Conservation (phyloP, 2,797 vertebrate species). For the Rachycentron canadum region DNA sequence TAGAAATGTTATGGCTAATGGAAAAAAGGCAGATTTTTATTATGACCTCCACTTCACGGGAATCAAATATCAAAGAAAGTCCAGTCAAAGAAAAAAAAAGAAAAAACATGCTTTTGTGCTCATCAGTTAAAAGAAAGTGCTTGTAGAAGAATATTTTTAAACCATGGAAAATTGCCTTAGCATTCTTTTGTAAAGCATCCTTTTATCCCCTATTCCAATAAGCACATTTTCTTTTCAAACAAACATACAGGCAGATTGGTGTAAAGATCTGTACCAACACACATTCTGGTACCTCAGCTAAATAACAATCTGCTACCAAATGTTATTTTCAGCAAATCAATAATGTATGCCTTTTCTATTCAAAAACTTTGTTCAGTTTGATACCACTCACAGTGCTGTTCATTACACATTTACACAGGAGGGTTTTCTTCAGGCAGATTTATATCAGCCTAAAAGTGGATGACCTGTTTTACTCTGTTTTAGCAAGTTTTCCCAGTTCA, state of each 20-base stretch:
- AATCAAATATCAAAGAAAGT: not conserved
- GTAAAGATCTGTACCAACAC: constrained; percentile 22
- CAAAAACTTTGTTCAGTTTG: constrained; percentile 16
- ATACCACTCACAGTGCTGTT: not conserved
- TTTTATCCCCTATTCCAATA: constrained; percentile 20
- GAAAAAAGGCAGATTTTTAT: not conserved
- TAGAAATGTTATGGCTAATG: not conserved
- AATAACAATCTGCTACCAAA: constrained; percentile 44
- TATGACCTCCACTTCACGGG: not conserved
- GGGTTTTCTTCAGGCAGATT: constrained; percentile 15
- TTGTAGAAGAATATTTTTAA: constrained; percentile 18
- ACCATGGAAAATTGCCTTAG: constrained; percentile 18
- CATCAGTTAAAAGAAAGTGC: not conserved
- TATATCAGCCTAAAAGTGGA: constrained; percentile 13
- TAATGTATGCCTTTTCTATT: constrained; percentile 19
- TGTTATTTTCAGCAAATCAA: constrained; percentile 45
- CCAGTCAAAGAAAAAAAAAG: not conserved
- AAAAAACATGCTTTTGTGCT: not conserved
- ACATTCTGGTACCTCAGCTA: constrained; percentile 13
- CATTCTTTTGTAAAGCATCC: not conserved
- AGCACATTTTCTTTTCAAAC: constrained; percentile 47
- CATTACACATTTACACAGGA: not conserved
- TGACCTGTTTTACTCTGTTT: constrained; percentile 5
- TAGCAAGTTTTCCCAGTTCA: not conserved
- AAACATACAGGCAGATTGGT: constrained; percentile 28